Percentiles rank a stretch among this genome's conserved stretches.
phyloP scores from a whole-genome alignment of 2,888 invertebrate genomes.

The Meteorus cinctellus region DNA sequence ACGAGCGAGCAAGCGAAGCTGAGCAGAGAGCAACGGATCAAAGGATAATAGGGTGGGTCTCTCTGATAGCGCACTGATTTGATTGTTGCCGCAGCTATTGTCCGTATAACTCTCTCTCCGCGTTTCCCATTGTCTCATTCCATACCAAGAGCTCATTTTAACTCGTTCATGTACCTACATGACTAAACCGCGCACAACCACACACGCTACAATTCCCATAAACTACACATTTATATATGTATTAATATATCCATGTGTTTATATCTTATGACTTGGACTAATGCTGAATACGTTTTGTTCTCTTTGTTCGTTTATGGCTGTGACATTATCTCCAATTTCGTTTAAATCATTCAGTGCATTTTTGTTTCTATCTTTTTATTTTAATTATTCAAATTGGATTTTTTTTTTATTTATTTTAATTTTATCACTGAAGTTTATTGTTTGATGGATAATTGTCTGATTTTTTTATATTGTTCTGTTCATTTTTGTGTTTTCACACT shows the following conservation, averaged over 20 bases:
- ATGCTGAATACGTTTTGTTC: constrained; percentile 3
- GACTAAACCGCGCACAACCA: neutral
- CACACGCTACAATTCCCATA: constrained; percentile 5
- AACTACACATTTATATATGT: neutral
- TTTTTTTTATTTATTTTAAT: constrained; percentile 23
- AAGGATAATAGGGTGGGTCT: constrained; percentile 61
- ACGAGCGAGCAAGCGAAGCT: constrained; percentile 55
- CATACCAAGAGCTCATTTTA: constrained; percentile 11
- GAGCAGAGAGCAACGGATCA: constrained; percentile 61
- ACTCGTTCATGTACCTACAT: constrained; percentile 18
- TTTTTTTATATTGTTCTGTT: neutral
- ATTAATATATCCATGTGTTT: constrained; percentile 16
- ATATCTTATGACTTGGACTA: neutral
- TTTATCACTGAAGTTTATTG: neutral
- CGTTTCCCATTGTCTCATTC: constrained; percentile 46
- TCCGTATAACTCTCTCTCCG: constrained; percentile 66
- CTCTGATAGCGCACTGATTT: constrained; percentile 70
- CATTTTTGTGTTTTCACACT: too few species aligned
- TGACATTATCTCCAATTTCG: constrained; percentile 64
- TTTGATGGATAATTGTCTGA: neutral
- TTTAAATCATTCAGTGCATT: neutral
- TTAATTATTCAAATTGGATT: neutral
- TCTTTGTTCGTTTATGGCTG: constrained; percentile 51
- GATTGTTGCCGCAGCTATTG: constrained; percentile 72
- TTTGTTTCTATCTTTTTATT: neutral